Conservation (phyloP, 2,113 vertebrate genomes). For the Phocoena phocoena region DNA sequence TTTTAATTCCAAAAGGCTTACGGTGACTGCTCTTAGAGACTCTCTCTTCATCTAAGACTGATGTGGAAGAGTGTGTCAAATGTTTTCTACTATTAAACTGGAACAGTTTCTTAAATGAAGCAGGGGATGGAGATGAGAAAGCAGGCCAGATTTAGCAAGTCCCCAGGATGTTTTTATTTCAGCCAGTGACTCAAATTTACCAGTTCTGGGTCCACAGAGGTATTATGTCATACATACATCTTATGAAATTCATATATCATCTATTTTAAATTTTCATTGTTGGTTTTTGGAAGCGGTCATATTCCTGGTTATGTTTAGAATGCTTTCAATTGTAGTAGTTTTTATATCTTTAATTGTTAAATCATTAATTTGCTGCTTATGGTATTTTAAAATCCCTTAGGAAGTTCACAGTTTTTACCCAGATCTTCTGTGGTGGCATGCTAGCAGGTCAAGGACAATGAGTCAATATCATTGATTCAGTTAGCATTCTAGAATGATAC, state of each 20-base stretch:
- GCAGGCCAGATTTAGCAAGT: neutral
- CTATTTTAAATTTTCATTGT: constrained; percentile 8
- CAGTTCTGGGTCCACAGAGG: neutral
- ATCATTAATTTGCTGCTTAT: neutral
- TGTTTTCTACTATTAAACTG: neutral
- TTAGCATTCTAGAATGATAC: neutral
- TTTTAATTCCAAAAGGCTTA: neutral
- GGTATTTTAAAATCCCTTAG: neutral
- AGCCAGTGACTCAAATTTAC: neutral
- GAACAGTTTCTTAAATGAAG: neutral
- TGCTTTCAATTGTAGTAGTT: neutral
- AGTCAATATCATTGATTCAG: neutral
- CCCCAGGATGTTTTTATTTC: neutral
- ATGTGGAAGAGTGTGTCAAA: neutral
- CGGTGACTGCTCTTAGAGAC: neutral
- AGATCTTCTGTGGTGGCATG: neutral
- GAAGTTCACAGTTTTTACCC: neutral
- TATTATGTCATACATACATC: neutral
- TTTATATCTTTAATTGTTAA: neutral
- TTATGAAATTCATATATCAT: neutral
- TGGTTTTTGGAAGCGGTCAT: neutral
- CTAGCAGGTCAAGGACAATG: neutral
- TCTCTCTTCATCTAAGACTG: neutral
- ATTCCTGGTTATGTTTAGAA: neutral
- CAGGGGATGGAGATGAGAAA: neutral